Conservation (phyloP, 1,140 invertebrate genomes). For the Psix sp. region DNA sequence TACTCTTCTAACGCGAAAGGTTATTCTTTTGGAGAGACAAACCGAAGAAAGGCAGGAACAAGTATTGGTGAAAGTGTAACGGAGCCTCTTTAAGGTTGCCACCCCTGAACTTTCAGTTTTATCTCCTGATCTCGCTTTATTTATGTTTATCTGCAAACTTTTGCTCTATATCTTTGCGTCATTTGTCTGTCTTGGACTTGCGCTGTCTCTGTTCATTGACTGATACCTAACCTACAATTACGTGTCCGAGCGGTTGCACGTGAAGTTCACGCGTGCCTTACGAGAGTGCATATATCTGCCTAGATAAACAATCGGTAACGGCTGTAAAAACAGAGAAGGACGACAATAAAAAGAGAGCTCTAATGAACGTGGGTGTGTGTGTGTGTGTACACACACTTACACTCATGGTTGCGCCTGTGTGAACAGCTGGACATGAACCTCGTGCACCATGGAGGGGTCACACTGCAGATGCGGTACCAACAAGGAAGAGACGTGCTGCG, state of each 20-base stretch:
- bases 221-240: conserved; percentile 4
- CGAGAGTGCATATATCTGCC: conserved; percentile 41
- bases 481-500: neutral
- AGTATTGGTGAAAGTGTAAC: too few relatives aligned
- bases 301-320: conserved; percentile 32
- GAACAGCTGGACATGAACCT: conserved; percentile 31
- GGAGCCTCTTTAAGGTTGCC: too few relatives aligned
- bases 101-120: too few relatives aligned
- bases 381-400: conserved; percentile 1
- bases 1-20: too few relatives aligned
- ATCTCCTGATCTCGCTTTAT: too few relatives aligned
- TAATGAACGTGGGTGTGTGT: neutral
- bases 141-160: too few relatives aligned
- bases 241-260: conserved; percentile 34
- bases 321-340: conserved; percentile 19
- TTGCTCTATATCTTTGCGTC: too few relatives aligned
- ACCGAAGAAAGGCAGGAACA: too few relatives aligned
- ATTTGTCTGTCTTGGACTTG: neutral
- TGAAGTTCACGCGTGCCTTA: conserved; percentile 32
- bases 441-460: conserved; percentile 22
- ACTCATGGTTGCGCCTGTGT: conserved; percentile 6
- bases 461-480: conserved; percentile 19
- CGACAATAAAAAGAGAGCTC: conserved; percentile 20
- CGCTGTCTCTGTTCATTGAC: neutral
- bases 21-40: too few relatives aligned